Evolutionary conservation across 2,888 invertebrate species (phyloP).

Genomic region (Yponomeuta malinellus): DNA sequence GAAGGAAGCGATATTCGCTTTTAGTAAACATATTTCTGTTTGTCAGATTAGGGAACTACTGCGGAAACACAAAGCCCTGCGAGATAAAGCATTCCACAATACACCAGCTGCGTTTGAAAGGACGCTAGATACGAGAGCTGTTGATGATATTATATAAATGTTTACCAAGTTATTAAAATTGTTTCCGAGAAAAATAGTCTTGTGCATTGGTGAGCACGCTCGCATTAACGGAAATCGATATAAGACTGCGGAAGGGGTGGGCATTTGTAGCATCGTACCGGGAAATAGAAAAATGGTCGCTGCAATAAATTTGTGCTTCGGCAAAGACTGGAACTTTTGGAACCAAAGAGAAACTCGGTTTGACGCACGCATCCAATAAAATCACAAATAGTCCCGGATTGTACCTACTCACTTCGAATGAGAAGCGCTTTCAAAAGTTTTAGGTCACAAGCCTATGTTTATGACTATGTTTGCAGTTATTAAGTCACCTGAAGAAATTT

Average conservation of each 20-base stretch:
- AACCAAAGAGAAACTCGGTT: no score
- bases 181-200: background rate
- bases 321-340: background rate
- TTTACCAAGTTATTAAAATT: background rate
- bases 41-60: background rate
- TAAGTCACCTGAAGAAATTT: no score
- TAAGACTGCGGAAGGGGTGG: background rate
- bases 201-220: background rate
- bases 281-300: background rate
- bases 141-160: background rate
- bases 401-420: no score
- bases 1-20: background rate
- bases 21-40: background rate
- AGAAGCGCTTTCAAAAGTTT: no score
- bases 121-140: background rate
- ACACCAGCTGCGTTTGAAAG: background rate
- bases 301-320: background rate
- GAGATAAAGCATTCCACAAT: background rate
- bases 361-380: no score
- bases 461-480: no score
- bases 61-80: background rate
- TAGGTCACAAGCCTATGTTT: no score
- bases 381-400: no score
- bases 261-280: background rate
- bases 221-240: background rate